Conservation (phyloP, 1,140 invertebrate species). For the Micrasema minimum region DNA sequence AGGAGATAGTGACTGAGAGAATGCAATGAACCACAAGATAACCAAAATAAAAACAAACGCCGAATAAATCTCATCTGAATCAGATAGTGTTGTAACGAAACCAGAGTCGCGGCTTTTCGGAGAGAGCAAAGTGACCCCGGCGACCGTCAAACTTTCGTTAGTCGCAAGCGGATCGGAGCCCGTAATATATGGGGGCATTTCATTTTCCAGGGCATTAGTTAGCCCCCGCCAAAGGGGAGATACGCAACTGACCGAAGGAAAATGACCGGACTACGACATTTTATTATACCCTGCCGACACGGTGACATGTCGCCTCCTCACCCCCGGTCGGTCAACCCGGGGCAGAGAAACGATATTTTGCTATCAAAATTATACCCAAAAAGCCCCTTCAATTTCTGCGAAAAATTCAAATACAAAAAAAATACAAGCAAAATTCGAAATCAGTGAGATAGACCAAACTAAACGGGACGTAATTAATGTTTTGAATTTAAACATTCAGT, state of each 20-base stretch:
- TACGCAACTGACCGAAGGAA: conserved; percentile 8
- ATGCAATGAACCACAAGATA: too few relatives aligned
- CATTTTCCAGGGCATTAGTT: conserved; percentile 43
- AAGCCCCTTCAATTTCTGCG: too few relatives aligned
- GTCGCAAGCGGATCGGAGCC: conserved; percentile 5
- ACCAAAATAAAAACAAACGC: too few relatives aligned
- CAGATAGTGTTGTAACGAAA: neutral
- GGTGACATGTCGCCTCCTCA: conserved; percentile 5
- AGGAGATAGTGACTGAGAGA: too few relatives aligned
- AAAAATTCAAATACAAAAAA: too few relatives aligned
- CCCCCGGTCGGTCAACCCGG: neutral
- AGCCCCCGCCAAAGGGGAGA: neutral
- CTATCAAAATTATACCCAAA: neutral
- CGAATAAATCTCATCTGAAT: too few relatives aligned
- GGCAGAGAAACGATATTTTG: neutral
- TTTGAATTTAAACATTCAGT: conserved; percentile 6
- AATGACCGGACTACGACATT: conserved; percentile 17
- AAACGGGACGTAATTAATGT: neutral
- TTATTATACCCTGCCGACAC: conserved; percentile 18
- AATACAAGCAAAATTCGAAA: neutral
- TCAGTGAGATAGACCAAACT: neutral
- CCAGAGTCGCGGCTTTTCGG: neutral
- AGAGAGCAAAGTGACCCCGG: conserved; percentile 14
- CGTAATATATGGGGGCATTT: conserved; percentile 26
- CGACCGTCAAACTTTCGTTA: conserved; percentile 19